Base-by-base conservation (phyloP, 2,888 invertebrate species). In the Muschampia plurimacula region DNA sequence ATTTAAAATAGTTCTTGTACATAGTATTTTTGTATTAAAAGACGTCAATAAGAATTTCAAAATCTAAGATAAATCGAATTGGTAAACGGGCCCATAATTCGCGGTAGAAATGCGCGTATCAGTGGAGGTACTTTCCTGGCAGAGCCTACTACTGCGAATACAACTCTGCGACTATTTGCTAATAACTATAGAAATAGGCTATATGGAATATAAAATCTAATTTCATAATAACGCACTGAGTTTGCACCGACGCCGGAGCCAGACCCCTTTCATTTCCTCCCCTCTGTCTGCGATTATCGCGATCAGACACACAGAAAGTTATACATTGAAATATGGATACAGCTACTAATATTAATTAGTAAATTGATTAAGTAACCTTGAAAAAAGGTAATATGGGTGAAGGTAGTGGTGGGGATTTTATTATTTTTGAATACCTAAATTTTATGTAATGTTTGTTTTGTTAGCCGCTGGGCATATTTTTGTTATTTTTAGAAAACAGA, bases 261-360 rank as follows among this genome's bases (percentile, higher is more conserved):
- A 69, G 69, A 63, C 69, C 69, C 69, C 69, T 69, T 69, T 69
- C 63, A 69, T 52, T 69, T 63, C 62, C 62, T 69, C 69, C 69
- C 69, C 67, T 65, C 65, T 67, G 67, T 69, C 69, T 69, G 63
- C 63, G 69, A 63, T 69, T 69, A 69, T 69, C 63, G 52, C 46
- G 39, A 63, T 49, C 63, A 69, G 62, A 69, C 63, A 62, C 46
- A 69, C 52, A 55, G 36, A 39, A 52, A 69, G 62, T 52, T 63
- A 69, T 69, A 63, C 69, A 62, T 39, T 69, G 69, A 52, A 63
- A 69, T 69, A 63, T 64, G 49, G 28, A 41, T 67, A 32, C 28
- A 67, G 39, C 28, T 44, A 41, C 5, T n/a, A n/a, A 57, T 36
- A 67, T 57, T 67, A 67, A 67, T 67, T 57, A 44, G 44, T 41